phyloP scores from a whole-genome alignment of 2,797 vertebrate species.

The Malurus splendens region DNA sequence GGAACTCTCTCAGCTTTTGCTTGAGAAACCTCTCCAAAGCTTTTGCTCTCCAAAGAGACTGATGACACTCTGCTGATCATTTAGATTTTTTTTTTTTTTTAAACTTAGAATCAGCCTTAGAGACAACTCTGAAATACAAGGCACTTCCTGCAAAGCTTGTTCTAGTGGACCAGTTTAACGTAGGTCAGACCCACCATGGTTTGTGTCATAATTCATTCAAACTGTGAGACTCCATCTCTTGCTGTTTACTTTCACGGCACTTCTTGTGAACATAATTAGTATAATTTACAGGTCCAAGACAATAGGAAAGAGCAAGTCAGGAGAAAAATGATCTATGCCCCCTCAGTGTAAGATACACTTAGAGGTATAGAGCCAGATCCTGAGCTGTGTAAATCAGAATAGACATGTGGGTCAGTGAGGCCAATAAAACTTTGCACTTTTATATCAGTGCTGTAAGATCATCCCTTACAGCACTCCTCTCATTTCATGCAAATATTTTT shows the following conservation, averaged over 20 bases:
- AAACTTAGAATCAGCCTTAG: not conserved
- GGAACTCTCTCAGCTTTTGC: not conserved
- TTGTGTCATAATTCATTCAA: constrained; percentile 22
- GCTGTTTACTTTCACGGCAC: constrained; percentile 16
- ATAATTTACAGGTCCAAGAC: constrained; percentile 14
- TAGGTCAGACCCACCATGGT: constrained; percentile 17
- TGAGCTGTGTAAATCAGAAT: not conserved
- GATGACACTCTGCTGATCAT: not conserved
- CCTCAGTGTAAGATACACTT: not conserved
- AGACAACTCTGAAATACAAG: constrained; percentile 21
- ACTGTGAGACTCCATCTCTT: not conserved
- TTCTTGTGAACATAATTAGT: not conserved
- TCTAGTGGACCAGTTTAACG: not conserved
- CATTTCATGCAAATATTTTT: not conserved
- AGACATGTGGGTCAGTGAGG: not conserved
- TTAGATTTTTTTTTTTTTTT: not conserved
- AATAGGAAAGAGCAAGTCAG: not conserved
- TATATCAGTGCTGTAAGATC: not conserved
- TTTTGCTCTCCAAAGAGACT: not conserved
- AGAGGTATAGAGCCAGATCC: not conserved
- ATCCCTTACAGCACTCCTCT: not conserved
- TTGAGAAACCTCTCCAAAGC: not conserved
- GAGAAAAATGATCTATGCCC: not conserved
- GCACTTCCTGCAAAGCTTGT: not conserved
- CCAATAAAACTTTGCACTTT: not conserved